Evolutionary conservation across 2,888 invertebrate genomes (phyloP).

Genomic region (Zootermopsis nevadensis): DNA sequence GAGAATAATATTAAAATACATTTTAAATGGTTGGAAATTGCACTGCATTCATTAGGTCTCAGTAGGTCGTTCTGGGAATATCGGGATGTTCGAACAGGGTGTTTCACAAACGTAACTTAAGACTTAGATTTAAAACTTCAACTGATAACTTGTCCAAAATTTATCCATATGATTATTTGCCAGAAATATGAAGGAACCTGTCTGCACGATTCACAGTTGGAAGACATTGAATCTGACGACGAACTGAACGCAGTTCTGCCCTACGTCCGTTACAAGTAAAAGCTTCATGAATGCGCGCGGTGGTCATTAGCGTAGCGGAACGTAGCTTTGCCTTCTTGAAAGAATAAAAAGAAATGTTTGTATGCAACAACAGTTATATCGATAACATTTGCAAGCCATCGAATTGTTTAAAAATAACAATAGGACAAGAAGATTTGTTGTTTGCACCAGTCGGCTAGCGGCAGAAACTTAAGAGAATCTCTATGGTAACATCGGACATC

Average conservation of each 20-base stretch:
- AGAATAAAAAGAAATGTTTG: not conserved
- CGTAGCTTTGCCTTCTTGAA: not conserved
- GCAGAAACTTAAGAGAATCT: not conserved
- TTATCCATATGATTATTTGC: too few relatives aligned
- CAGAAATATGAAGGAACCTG: too few relatives aligned
- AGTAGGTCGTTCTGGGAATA: too few relatives aligned
- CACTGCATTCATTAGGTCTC: too few relatives aligned
- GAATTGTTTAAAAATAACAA: not conserved
- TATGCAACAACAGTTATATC: slow-evolving; percentile 7
- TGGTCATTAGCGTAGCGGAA: not conserved
- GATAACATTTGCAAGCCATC: slow-evolving; percentile 10
- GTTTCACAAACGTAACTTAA: too few relatives aligned
- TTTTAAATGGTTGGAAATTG: too few relatives aligned
- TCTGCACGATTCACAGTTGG: too few relatives aligned
- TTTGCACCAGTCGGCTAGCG: not conserved
- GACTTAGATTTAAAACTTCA: too few relatives aligned
- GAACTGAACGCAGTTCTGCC: not conserved
- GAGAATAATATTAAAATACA: too few relatives aligned
- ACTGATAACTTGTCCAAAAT: too few relatives aligned
- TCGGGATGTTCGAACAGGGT: too few relatives aligned
- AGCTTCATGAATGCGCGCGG: not conserved
- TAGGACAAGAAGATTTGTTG: slow-evolving; percentile 21
- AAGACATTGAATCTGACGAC: not conserved
- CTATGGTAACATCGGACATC: not conserved
- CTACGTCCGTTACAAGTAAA: not conserved